A percentile compares a stretch with the other conserved stretches of the same genome.
phyloP scores from a whole-genome alignment of 2,113 vertebrate genomes.

The Theristicus caerulescens region DNA sequence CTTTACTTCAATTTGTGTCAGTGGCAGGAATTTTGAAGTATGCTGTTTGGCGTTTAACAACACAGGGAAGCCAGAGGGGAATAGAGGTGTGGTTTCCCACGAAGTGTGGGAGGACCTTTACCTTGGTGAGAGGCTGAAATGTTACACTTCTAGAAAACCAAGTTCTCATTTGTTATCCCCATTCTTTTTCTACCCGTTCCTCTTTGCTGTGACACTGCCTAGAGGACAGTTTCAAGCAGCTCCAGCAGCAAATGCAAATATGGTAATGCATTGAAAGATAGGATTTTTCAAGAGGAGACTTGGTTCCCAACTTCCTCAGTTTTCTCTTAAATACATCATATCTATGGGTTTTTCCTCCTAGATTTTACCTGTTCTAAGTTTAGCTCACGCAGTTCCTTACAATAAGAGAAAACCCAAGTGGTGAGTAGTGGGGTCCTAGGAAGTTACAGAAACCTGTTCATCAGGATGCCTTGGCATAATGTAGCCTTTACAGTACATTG shows the following conservation, averaged over 20 bases:
- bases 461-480: not conserved
- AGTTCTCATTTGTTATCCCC: not conserved
- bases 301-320: not conserved
- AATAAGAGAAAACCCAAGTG: not conserved
- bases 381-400: not conserved
- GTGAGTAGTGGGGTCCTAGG: not conserved
- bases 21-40: not conserved
- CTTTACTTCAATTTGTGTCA: not conserved
- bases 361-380: not conserved
- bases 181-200: not conserved
- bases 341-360: not conserved
- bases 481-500: not conserved
- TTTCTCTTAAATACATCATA: not conserved
- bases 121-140: not conserved
- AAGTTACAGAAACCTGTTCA: not conserved
- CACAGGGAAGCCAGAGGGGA: not conserved
- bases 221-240: not conserved
- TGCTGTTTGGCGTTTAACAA: not conserved
- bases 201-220: not conserved
- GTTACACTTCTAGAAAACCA: not conserved
- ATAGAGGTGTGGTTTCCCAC: not conserved
- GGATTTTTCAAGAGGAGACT: not conserved
- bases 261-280: not conserved
- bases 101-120: not conserved
- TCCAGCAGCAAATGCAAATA: not conserved